Evolutionary conservation across 2,797 vertebrate species (phyloP).

Genomic region (Liparis tanakae): DNA sequence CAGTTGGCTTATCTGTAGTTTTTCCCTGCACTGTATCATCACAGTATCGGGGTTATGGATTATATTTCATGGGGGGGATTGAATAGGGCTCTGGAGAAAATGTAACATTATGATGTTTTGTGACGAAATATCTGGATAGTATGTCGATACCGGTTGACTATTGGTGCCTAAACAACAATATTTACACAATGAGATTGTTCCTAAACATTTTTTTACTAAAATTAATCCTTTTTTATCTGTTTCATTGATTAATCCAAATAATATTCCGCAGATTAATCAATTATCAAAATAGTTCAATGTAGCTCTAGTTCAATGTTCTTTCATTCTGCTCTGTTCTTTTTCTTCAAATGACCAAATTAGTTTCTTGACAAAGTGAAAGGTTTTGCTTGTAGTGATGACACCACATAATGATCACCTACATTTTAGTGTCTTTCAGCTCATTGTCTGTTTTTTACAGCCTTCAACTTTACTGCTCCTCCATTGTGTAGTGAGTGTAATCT

Average conservation of each 20-base stretch:
- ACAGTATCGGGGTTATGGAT: constrained; percentile 39
- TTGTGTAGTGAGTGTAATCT: not conserved
- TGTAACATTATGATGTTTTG: not conserved
- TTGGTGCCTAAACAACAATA: not conserved
- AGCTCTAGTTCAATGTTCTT: not conserved
- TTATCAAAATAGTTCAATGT: not conserved
- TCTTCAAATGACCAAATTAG: not conserved
- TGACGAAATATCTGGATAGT: not conserved
- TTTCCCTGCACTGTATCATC: constrained; percentile 27
- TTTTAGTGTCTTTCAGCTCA: not conserved
- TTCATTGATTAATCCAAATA: no score
- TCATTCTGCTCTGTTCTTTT: not conserved
- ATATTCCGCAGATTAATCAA: no score
- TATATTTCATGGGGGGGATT: constrained; percentile 29
- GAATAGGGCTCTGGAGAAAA: not conserved
- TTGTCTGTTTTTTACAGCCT: not conserved
- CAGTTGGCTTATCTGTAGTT: constrained; percentile 57
- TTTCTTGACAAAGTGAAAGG: not conserved
- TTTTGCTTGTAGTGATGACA: not conserved
- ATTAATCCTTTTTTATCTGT: no score
- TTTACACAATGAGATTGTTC: not conserved
- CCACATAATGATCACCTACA: not conserved
- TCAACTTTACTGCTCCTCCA: not conserved
- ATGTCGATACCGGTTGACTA: not conserved
- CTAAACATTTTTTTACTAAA: not conserved